Conservation (phyloP, 2,888 invertebrate species). For the Apotomis capreana region DNA sequence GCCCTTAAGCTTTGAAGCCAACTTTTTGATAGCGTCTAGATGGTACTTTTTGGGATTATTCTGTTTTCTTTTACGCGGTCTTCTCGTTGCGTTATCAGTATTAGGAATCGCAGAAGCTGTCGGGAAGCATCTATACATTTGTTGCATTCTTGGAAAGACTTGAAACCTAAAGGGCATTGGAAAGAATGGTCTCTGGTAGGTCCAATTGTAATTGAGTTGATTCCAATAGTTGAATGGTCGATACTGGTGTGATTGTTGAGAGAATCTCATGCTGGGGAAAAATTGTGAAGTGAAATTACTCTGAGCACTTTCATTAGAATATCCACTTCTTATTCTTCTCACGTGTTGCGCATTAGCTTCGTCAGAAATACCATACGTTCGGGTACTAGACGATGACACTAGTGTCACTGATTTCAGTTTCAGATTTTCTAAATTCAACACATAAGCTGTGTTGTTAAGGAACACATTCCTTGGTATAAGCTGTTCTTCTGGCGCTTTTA, state of each 20-base stretch:
- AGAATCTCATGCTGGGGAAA: conserved; percentile 44
- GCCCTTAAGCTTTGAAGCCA: conserved; percentile 56
- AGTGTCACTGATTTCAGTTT: conserved; percentile 48
- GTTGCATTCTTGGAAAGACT: conserved; percentile 50
- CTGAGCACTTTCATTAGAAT: conserved; percentile 41
- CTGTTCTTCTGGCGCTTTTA: conserved; percentile 61
- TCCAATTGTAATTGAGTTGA: conserved; percentile 56
- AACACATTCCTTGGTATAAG: conserved; percentile 64
- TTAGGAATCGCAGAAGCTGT: conserved; percentile 40
- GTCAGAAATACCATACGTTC: conserved; percentile 55
- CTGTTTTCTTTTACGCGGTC: too few relatives aligned
- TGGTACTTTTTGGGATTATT: conserved; percentile 50
- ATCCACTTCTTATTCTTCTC: conserved; percentile 54
- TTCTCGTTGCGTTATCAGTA: conserved; percentile 1
- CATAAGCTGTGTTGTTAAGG: conserved; percentile 62
- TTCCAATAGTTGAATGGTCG: conserved; percentile 57
- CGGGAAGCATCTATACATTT: conserved; percentile 44
- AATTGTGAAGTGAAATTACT: conserved; percentile 44
- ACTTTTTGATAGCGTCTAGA: conserved; percentile 57
- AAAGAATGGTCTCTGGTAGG: conserved; percentile 57
- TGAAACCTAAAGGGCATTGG: conserved; percentile 53
- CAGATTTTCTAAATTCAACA: conserved; percentile 59
- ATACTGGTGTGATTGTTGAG: conserved; percentile 47
- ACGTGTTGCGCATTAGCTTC: conserved; percentile 61
- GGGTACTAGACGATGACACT: conserved; percentile 47